These are phyloP conservation scores for Numenius phaeopus DNA, from an alignment of 2,797 vertebrate species.

Conservation along the genomic window DNA sequence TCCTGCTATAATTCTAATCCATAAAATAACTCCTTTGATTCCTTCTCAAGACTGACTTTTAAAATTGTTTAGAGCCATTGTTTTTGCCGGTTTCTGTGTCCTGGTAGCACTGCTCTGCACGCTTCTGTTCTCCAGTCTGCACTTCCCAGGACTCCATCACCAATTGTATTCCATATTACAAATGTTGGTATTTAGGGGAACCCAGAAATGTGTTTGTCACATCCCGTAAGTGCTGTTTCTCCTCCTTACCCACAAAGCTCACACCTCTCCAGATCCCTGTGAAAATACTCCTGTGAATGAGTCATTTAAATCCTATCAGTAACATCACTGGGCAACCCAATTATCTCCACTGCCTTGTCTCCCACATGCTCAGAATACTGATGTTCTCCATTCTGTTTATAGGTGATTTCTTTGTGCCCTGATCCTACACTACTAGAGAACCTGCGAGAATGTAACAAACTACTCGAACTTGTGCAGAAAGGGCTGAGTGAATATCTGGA, in stretches of 20 bases:
- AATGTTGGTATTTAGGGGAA: neutral
- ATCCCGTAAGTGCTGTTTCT: neutral
- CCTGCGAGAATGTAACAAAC: constrained; percentile 84
- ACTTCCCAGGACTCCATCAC: neutral
- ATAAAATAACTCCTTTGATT: neutral
- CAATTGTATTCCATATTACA: neutral
- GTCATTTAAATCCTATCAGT: constrained; percentile 23
- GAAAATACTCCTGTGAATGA: constrained; percentile 34
- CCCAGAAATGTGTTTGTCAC: neutral
- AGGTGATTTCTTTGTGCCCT: constrained; percentile 91
- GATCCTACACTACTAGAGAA: constrained; percentile 82
- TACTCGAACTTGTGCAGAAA: constrained; percentile 91
- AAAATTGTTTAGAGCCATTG: neutral
- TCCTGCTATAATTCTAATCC: neutral
- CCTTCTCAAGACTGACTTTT: neutral
- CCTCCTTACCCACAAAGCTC: constrained; percentile 26
- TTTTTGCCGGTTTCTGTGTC: neutral
- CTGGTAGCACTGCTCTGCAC: neutral
- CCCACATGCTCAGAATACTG: neutral
- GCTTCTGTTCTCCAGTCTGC: neutral
- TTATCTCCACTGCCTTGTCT: constrained; percentile 21
- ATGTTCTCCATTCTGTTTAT: neutral
- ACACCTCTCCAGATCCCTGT: constrained; percentile 21
- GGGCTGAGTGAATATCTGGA: constrained; percentile 92
- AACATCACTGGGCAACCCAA: constrained; percentile 34